A percentile compares a stretch with the other conserved stretches of the same genome.
These are phyloP conservation scores for Aegypius monachus DNA, from an alignment of 2,113 vertebrate genomes.

Conservation along the genomic window DNA sequence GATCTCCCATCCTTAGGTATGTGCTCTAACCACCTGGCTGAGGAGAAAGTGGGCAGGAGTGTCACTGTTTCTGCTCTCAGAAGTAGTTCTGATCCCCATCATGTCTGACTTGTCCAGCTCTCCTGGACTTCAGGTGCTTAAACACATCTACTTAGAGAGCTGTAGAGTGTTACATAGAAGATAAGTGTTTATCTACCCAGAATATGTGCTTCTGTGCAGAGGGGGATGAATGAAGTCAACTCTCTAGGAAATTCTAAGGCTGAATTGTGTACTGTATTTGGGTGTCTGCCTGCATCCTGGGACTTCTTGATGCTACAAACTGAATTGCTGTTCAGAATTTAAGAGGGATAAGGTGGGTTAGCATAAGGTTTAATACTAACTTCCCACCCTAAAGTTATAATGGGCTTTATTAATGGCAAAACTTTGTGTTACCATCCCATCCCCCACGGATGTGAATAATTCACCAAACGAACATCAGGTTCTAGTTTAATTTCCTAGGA, in stretches of 20 bases:
- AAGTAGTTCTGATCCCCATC: neutral
- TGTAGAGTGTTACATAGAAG: neutral
- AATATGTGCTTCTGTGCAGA: neutral
- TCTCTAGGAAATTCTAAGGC: neutral
- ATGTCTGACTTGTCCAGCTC: neutral
- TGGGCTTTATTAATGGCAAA: neutral
- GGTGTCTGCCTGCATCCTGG: neutral
- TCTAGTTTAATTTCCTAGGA: neutral
- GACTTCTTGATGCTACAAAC: neutral
- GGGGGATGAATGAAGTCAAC: neutral
- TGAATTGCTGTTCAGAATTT: neutral
- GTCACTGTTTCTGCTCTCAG: neutral
- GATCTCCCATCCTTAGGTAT: neutral
- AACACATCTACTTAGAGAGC: neutral
- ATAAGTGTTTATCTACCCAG: neutral
- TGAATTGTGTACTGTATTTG: neutral
- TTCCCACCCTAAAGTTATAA: neutral
- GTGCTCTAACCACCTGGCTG: neutral
- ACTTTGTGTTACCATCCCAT: neutral
- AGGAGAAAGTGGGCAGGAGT: neutral
- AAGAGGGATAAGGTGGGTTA: neutral
- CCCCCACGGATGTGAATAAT: neutral
- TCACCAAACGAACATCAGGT: neutral
- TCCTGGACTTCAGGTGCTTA: neutral
- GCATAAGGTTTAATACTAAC: neutral